phyloP scores from a whole-genome alignment of 1,140 invertebrate genomes.

The Adelges cooleyi region DNA sequence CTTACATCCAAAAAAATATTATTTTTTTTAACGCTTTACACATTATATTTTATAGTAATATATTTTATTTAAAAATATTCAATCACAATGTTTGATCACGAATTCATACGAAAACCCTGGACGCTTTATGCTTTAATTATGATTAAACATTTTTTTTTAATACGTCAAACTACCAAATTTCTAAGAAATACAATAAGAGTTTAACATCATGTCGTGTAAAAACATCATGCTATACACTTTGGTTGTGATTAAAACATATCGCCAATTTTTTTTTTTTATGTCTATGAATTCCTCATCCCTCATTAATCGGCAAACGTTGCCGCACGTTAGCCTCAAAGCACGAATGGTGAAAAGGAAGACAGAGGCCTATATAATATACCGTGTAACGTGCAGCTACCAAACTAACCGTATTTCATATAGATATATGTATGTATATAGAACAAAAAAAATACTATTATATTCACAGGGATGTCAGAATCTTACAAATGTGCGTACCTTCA shows the following conservation, averaged over 20 bases:
- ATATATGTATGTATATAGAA: too few relatives aligned
- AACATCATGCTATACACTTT: constrained; percentile 4
- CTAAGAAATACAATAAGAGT: background rate
- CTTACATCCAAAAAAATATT: constrained; percentile 21
- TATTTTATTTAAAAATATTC: constrained; percentile 27
- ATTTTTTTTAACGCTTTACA: constrained; percentile 6
- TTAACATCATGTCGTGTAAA: background rate
- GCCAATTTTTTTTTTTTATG: background rate
- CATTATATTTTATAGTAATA: constrained; percentile 16
- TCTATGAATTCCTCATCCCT: background rate
- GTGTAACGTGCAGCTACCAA: background rate
- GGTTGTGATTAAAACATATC: background rate
- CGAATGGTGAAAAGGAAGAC: constrained; percentile 8
- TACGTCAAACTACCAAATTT: constrained; percentile 1
- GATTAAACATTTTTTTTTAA: constrained; percentile 21
- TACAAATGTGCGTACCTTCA: background rate
- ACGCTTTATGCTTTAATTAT: constrained; percentile 25
- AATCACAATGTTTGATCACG: constrained; percentile 29
- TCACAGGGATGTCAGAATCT: background rate
- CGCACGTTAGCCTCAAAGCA: background rate
- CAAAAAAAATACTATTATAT: too few relatives aligned
- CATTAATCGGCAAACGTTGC: too few relatives aligned
- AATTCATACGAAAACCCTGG: constrained; percentile 28
- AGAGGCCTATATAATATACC: background rate
- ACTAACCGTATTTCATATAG: too few relatives aligned